Conservation (phyloP, 1,140 invertebrate genomes). For the Chymomyza costata region DNA sequence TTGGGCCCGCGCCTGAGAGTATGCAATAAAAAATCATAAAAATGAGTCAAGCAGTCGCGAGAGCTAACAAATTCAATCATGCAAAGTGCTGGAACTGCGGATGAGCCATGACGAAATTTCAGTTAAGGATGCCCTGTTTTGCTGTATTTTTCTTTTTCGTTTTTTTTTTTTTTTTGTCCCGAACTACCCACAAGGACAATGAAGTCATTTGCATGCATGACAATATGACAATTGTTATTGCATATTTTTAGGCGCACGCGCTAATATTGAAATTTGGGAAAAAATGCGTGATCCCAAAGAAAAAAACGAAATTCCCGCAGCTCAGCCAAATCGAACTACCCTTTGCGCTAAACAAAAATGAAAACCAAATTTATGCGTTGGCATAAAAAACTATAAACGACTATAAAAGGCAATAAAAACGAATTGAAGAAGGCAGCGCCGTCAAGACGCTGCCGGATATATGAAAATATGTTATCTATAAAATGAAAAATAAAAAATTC, state of each 20-base stretch:
- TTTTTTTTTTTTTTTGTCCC: no score
- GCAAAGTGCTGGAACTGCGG: constrained; percentile 8
- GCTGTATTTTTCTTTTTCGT: no score
- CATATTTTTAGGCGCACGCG: constrained; percentile 59
- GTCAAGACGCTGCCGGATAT: constrained; percentile 36
- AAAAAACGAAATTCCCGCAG: constrained; percentile 12
- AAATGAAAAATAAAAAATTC: no score
- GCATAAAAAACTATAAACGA: constrained; percentile 69
- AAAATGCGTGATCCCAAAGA: constrained; percentile 34
- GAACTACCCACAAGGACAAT: constrained; percentile 32
- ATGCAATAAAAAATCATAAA: no score
- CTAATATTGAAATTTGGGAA: constrained; percentile 64
- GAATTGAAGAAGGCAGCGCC: constrained; percentile 58
- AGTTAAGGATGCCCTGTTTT: no score
- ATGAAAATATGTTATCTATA: constrained; percentile 66
- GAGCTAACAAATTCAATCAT: constrained; percentile 16
- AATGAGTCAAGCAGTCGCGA: no score
- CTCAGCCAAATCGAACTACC: constrained; percentile 58
- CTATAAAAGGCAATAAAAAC: constrained; percentile 66
- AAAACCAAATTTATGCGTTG: constrained; percentile 50
- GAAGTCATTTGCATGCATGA: constrained; percentile 74
- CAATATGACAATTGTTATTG: constrained; percentile 74
- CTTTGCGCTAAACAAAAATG: constrained; percentile 29
- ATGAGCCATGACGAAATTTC: no score
- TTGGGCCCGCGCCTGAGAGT: no score